Evolutionary conservation across 2,888 invertebrate genomes (phyloP).

Genomic region (Xestia xanthographa): DNA sequence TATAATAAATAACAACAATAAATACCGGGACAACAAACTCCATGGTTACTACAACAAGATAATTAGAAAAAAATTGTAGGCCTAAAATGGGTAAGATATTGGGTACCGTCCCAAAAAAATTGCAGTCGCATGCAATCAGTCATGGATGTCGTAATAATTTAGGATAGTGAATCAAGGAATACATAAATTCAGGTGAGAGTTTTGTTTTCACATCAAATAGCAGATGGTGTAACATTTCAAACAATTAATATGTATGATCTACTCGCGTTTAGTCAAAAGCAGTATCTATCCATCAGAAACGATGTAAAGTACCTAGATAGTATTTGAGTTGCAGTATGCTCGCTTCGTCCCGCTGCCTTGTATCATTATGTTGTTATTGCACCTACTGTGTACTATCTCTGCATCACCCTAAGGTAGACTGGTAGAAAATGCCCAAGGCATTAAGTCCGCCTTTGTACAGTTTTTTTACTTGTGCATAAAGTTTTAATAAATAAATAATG

Average conservation of each 20-base stretch:
- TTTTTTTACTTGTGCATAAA: no score
- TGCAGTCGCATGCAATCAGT: background rate
- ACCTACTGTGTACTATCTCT: no score
- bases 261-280: background rate
- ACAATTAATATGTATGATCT: background rate
- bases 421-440: no score
- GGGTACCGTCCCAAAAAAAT: background rate
- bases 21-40: background rate
- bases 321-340: background rate
- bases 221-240: no score
- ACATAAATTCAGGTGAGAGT: no score
- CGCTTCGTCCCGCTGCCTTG: background rate
- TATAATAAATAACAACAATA: background rate
- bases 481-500: no score
- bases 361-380: no score
- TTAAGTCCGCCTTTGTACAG: no score
- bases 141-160: background rate
- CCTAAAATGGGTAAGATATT: background rate
- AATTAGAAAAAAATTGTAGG: background rate
- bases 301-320: constrained; percentile 12
- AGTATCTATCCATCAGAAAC: background rate
- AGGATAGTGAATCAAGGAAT: background rate
- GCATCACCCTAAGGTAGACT: no score
- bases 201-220: background rate
- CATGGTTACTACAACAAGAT: background rate